A percentile compares a stretch with the other conserved stretches of the same genome.
These are phyloP conservation scores for Sciurus carolinensis DNA, from an alignment of 2,797 vertebrate species.

Conservation along the genomic window DNA sequence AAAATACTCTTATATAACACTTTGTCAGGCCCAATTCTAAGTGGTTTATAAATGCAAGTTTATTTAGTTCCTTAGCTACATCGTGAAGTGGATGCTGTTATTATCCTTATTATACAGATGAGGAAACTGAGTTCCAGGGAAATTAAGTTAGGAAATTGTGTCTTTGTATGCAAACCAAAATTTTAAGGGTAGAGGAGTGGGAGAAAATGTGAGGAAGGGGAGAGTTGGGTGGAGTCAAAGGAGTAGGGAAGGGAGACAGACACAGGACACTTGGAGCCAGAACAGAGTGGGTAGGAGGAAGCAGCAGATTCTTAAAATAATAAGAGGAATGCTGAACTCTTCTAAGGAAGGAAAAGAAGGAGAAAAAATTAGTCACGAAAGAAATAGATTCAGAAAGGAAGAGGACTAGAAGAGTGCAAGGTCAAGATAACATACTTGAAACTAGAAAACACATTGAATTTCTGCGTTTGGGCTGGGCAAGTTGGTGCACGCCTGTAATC, in stretches of 20 bases:
- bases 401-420: background rate
- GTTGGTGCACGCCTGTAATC: too few relatives aligned
- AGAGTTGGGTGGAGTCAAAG: background rate
- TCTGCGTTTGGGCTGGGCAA: background rate
- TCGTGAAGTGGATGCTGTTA: background rate
- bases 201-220: background rate
- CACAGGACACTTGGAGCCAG: background rate
- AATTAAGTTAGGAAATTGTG: background rate
- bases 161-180: background rate
- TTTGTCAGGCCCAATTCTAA: slow-evolving; percentile 15
- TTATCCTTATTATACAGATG: background rate
- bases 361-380: background rate
- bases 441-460: background rate
- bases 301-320: background rate
- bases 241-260: background rate
- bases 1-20: background rate
- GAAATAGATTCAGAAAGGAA: background rate
- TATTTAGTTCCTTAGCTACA: slow-evolving; percentile 19
- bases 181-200: background rate
- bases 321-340: background rate
- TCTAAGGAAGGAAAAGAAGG: background rate
- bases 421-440: background rate
- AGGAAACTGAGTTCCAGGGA: background rate
- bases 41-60: background rate
- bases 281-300: background rate